Conservation (phyloP, 2,113 vertebrate species). For the Azemiops feae region DNA sequence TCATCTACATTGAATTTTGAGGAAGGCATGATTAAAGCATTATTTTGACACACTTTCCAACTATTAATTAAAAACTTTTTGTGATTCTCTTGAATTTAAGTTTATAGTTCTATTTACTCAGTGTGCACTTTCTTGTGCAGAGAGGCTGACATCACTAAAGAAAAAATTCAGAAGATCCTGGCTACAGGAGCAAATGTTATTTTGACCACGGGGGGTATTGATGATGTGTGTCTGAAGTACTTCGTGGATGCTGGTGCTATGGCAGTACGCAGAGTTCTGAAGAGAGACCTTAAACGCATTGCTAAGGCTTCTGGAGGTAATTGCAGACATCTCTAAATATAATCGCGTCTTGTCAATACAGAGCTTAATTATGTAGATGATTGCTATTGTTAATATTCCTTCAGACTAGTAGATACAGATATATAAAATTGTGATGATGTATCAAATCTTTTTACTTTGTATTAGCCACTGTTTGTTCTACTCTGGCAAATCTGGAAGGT, state of each 20-base stretch:
- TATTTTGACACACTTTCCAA: neutral
- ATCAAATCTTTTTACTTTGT: slow-evolving; percentile 1
- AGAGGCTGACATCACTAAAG: slow-evolving; percentile 97
- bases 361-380: neutral
- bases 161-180: slow-evolving; percentile 95
- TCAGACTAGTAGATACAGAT: neutral
- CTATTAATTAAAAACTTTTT: neutral
- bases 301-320: slow-evolving; percentile 95
- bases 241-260: slow-evolving; percentile 93
- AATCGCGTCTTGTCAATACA: neutral
- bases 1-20: neutral
- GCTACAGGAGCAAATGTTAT: slow-evolving; percentile 90
- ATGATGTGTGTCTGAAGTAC: slow-evolving; percentile 98
- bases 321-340: neutral
- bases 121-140: slow-evolving; percentile 57
- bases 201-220: slow-evolving; percentile 93
- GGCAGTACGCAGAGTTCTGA: slow-evolving; percentile 92
- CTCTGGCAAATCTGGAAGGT: slow-evolving; percentile 93
- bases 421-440: neutral
- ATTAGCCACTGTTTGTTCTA: slow-evolving; percentile 86
- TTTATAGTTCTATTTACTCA: neutral
- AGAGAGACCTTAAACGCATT: slow-evolving; percentile 92
- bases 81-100: neutral
- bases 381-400: neutral
- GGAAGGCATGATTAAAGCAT: neutral